Base-by-base conservation (phyloP, 2,888 invertebrate species). In the Psococerastis gibbosa region DNA sequence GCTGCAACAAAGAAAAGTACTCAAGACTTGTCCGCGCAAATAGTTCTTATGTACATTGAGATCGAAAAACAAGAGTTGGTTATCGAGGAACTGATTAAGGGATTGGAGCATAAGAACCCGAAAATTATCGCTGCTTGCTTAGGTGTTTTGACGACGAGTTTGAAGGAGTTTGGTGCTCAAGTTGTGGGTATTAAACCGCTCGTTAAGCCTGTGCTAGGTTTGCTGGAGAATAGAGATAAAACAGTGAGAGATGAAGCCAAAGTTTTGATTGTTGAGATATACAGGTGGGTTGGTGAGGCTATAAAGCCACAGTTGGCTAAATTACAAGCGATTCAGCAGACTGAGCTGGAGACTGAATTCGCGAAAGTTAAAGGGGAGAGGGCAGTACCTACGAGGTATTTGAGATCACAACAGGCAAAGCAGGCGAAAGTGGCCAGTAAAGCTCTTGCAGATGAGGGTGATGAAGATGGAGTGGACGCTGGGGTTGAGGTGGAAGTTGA, bases 51-150 rank as follows among this genome's bases (percentile, higher is more conserved):
- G 85, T 94, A 84, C 59, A 71, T 95, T 51, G 95, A 97, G 67
- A 88, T 94, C 54, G 95, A 97, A 57, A 94, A 91, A 58, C 81
- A 84, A 48, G 95, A 95, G 50, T 63, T 74, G 9, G 88, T 89
- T 0, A 68, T 79, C 52, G 95, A 95, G 51, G 94, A 92, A 60
- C 66, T 97, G 2, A 65, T 91, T 16, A 92, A 92, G 64, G 95
- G 95, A 27, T 79, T 89, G 65, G 84, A 88, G 35, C 85, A 85
- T 53, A 97, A 97, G 61, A 94, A 94, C 62, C 95, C 97, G 0
- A 97, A 94, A 66, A 85, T 91, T 47, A 84, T 91, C 0, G 67
- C 83, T 0, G 91, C 83, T 0, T 91, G 88, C 59, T 70, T 84
- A 2, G 68, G 75, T 4, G 73, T 80, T 1, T 62, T 83, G 5